A percentile compares a stretch with the other conserved stretches of the same genome.
Evolutionary conservation across 2,113 vertebrate genomes (phyloP).

Genomic region (Ptilorrhoa leucosticta): DNA sequence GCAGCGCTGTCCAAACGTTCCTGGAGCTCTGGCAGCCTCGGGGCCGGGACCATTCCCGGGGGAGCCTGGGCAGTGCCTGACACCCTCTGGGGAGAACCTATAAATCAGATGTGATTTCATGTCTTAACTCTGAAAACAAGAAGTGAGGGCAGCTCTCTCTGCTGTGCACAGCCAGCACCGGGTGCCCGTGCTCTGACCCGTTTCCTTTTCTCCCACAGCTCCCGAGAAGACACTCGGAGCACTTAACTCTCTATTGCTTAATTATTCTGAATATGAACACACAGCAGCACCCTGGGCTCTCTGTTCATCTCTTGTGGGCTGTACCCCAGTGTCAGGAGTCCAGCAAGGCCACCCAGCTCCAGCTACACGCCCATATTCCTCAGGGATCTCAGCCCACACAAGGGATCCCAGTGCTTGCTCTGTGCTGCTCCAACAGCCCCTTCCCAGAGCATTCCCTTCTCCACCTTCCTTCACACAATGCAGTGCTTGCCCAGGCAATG

Average conservation of each 20-base stretch:
- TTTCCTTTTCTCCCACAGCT: neutral
- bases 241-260: neutral
- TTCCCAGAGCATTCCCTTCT: neutral
- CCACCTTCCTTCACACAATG: neutral
- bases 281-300: neutral
- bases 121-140: neutral
- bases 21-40: neutral
- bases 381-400: neutral
- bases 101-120: neutral
- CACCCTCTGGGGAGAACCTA: neutral
- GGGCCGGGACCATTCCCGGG: neutral
- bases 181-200: accelerated
- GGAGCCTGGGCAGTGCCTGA: neutral
- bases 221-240: neutral
- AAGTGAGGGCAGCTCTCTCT: neutral
- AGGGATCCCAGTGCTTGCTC: neutral
- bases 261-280: neutral
- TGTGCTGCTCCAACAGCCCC: neutral
- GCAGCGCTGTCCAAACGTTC: accelerated
- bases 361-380: neutral
- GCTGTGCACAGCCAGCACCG: neutral
- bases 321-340: neutral
- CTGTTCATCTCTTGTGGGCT: neutral
- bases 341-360: neutral
- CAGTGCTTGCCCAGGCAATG: neutral